phyloP scores from a whole-genome alignment of 2,888 invertebrate genomes.

The Sthenelais limicola region DNA sequence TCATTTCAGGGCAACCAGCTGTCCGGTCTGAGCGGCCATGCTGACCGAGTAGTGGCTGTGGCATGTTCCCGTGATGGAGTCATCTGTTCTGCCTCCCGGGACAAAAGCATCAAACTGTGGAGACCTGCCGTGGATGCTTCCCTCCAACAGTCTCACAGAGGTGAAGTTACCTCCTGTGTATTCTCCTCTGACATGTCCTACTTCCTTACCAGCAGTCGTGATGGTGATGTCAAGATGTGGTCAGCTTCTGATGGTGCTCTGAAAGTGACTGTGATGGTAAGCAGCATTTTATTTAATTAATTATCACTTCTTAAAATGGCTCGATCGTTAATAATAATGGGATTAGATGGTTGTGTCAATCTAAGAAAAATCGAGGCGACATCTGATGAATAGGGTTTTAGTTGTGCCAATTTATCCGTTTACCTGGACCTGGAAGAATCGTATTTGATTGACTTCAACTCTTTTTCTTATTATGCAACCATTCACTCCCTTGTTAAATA shows the following conservation, averaged over 20 bases:
- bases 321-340: no score
- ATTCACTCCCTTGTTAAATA: no score
- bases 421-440: neutral
- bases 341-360: no score
- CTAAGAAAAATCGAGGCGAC: no score
- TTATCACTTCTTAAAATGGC: no score
- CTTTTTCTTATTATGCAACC: neutral
- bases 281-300: no score
- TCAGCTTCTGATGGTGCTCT: neutral
- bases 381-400: no score
- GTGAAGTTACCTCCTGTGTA: neutral
- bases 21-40: slow-evolving; percentile 66
- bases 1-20: slow-evolving; percentile 63
- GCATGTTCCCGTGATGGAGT: slow-evolving; percentile 57
- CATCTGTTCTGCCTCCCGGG: slow-evolving; percentile 62
- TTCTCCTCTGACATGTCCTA: neutral
- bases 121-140: slow-evolving; percentile 43
- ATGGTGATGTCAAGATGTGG: slow-evolving; percentile 8
- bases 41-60: slow-evolving; percentile 64
- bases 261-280: no score
- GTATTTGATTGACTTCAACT: neutral
- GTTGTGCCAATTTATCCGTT: no score
- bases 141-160: neutral
- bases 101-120: slow-evolving; percentile 66
- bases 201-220: slow-evolving; percentile 1